A percentile compares a stretch with the other conserved stretches of the same genome.
phyloP scores from a whole-genome alignment of 2,797 vertebrate genomes.

The Hemitrygon akajei region DNA sequence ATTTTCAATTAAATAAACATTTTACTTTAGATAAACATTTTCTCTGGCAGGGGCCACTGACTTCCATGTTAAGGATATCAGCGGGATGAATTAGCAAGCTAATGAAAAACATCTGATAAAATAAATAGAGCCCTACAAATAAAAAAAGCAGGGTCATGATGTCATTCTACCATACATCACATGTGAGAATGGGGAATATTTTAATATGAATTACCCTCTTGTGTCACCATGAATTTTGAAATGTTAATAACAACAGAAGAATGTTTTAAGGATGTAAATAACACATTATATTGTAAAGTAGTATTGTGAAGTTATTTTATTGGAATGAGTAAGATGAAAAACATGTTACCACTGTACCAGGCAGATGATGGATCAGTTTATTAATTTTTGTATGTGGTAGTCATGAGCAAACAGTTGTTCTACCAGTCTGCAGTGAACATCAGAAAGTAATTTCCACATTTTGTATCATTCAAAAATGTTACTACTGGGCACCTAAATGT shows the following conservation, averaged over 20 bases:
- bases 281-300: neutral
- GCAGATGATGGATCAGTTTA: neutral
- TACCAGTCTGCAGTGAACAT: neutral
- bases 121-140: neutral
- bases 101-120: slow-evolving; percentile 14
- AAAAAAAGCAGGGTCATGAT: neutral
- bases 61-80: slow-evolving; percentile 12
- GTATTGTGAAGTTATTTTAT: neutral
- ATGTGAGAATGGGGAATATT: neutral
- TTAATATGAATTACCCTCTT: neutral
- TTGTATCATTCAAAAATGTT: neutral
- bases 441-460: neutral
- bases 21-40: neutral
- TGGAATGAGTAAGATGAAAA: neutral
- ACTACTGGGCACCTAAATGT: neutral
- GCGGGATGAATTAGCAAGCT: neutral
- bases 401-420: neutral
- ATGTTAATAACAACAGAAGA: neutral
- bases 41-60: neutral
- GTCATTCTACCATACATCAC: neutral
- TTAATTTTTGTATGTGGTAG: neutral
- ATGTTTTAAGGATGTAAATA: neutral
- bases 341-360: neutral
- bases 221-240: neutral
- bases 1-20: slow-evolving; percentile 3